These are phyloP conservation scores for Merops nubicus DNA, from an alignment of 2,113 vertebrate species.

Conservation along the genomic window DNA sequence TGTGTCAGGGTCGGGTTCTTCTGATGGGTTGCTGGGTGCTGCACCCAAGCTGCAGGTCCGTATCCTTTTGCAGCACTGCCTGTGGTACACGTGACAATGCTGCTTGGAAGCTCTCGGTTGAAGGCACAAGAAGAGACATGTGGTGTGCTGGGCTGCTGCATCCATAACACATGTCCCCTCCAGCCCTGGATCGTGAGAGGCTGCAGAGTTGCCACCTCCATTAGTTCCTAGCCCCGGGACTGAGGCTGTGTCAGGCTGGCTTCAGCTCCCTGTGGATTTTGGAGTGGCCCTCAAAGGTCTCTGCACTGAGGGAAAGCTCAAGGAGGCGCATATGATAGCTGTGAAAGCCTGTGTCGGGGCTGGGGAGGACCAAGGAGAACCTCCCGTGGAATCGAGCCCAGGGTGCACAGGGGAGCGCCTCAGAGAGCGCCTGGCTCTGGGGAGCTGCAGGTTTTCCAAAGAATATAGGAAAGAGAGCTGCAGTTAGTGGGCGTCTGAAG, in stretches of 20 bases:
- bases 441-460: background rate
- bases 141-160: background rate
- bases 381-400: accelerated
- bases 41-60: accelerated
- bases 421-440: background rate
- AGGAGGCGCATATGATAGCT: background rate
- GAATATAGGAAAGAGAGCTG: background rate
- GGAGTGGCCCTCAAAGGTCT: accelerated
- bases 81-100: accelerated
- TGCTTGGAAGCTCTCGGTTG: background rate
- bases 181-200: too few relatives aligned
- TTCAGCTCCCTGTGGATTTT: background rate
- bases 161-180: accelerated
- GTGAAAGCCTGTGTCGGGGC: accelerated
- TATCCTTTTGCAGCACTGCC: too few relatives aligned
- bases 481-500: background rate
- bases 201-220: background rate
- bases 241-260: background rate
- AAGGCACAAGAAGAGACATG: accelerated
- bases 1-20: background rate
- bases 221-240: accelerated
- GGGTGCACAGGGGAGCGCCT: background rate
- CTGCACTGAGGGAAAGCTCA: background rate
- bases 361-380: accelerated
- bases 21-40: background rate